Evolutionary conservation across 2,888 invertebrate genomes (phyloP).

Genomic region (Orthonychiurus folsomi): DNA sequence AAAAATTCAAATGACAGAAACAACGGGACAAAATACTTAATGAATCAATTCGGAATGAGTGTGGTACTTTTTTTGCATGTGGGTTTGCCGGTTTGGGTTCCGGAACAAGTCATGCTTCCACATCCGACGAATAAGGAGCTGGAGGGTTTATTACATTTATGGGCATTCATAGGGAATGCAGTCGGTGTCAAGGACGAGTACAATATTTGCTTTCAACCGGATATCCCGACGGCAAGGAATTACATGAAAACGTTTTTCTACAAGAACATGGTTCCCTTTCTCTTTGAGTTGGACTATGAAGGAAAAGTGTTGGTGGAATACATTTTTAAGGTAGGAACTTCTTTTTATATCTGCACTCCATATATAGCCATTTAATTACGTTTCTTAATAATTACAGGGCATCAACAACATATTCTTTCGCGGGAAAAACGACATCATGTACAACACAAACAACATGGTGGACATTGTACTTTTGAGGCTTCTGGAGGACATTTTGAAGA

Average conservation of each 20-base stretch:
- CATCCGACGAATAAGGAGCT: background rate
- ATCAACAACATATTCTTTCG: background rate
- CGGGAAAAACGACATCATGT: background rate
- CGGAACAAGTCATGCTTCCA: background rate
- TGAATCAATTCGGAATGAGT: background rate
- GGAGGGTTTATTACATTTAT: background rate
- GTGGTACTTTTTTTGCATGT: background rate
- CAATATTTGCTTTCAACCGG: background rate
- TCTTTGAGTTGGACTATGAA: background rate
- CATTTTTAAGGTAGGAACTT: background rate
- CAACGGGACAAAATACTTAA: background rate
- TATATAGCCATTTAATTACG: too few species aligned
- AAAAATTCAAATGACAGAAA: background rate
- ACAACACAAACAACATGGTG: background rate
- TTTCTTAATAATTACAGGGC: background rate
- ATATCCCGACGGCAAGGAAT: background rate
- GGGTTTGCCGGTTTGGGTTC: background rate
- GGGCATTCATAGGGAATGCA: background rate
- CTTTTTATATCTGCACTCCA: too few species aligned
- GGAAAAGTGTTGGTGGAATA: background rate
- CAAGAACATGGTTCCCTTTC: background rate
- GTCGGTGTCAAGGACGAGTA: background rate
- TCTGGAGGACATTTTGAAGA: background rate
- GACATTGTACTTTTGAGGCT: background rate
- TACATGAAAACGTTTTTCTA: background rate